phyloP scores from a whole-genome alignment of 2,797 vertebrate species.

The Coranthus polyacanthus region DNA sequence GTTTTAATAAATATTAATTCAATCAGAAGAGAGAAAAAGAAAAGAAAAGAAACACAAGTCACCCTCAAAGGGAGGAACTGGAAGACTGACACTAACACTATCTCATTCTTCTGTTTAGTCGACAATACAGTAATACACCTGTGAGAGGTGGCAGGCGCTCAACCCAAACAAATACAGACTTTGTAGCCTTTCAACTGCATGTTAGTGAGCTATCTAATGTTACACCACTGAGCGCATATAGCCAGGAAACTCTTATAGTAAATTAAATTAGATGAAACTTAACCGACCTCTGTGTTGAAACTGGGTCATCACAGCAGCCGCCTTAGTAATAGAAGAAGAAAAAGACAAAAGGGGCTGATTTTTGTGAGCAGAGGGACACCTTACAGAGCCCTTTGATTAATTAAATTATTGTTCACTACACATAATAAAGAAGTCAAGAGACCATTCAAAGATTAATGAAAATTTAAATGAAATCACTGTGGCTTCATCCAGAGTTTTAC shows the following conservation, averaged over 20 bases:
- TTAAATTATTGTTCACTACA: slow-evolving; percentile 7
- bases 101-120: neutral
- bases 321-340: slow-evolving; percentile 3
- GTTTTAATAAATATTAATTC: neutral
- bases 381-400: neutral
- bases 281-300: slow-evolving; percentile 37
- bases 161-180: slow-evolving; percentile 56
- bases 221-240: slow-evolving; percentile 29
- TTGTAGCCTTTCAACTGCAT: slow-evolving; percentile 3
- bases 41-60: slow-evolving; percentile 25
- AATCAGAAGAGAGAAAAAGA: slow-evolving; percentile 4
- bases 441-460: neutral
- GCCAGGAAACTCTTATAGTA: slow-evolving; percentile 40
- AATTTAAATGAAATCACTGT: slow-evolving; percentile 21
- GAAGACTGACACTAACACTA: neutral
- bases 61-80: slow-evolving; percentile 13
- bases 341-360: slow-evolving; percentile 27
- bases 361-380: neutral
- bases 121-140: slow-evolving; percentile 26
- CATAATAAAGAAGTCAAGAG: slow-evolving; percentile 17
- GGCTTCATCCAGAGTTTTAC: slow-evolving; percentile 23
- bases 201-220: slow-evolving; percentile 30
- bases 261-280: slow-evolving; percentile 54
- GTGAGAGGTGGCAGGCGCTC: slow-evolving; percentile 31
- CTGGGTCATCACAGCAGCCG: slow-evolving; percentile 31